These are phyloP conservation scores for Melanitta fusca DNA, from an alignment of 2,797 vertebrate species.

Conservation along the genomic window DNA sequence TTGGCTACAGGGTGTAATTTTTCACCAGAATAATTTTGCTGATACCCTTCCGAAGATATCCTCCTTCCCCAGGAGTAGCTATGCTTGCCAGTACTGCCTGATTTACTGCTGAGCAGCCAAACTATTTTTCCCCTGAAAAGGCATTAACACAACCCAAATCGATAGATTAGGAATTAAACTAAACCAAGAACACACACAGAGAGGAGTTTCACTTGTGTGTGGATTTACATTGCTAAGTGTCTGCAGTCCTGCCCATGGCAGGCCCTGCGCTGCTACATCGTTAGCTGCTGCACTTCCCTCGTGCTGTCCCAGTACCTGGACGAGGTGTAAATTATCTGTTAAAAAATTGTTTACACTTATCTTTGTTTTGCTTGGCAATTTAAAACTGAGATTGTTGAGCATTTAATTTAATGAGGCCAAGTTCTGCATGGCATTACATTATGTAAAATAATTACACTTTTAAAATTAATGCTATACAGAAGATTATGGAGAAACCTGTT, in stretches of 20 bases:
- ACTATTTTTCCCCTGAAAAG: background rate
- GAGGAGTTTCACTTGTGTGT: background rate
- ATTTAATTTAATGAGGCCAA: slow-evolving; percentile 25
- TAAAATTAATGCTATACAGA: background rate
- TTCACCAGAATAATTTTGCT: background rate
- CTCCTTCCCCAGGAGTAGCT: background rate
- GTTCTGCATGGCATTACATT: slow-evolving; percentile 12
- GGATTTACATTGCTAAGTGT: background rate
- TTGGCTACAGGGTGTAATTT: fast-evolving
- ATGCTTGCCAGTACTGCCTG: fast-evolving
- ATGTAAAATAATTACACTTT: slow-evolving; percentile 23
- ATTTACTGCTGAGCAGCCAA: background rate
- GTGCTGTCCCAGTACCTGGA: background rate
- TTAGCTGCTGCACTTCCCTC: background rate
- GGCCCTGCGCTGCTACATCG: background rate
- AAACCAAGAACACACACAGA: background rate
- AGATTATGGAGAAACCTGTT: background rate
- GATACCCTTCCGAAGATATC: background rate
- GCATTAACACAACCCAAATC: background rate
- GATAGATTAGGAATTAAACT: background rate
- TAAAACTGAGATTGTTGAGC: background rate
- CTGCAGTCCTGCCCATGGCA: background rate
- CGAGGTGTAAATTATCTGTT: background rate
- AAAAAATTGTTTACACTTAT: background rate
- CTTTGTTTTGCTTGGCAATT: slow-evolving; percentile 23